Evolutionary conservation across 2,113 vertebrate genomes (phyloP), one percentile per base, ranked within the genome.

Genomic region (Boulengerochromis microlepis): DNA sequence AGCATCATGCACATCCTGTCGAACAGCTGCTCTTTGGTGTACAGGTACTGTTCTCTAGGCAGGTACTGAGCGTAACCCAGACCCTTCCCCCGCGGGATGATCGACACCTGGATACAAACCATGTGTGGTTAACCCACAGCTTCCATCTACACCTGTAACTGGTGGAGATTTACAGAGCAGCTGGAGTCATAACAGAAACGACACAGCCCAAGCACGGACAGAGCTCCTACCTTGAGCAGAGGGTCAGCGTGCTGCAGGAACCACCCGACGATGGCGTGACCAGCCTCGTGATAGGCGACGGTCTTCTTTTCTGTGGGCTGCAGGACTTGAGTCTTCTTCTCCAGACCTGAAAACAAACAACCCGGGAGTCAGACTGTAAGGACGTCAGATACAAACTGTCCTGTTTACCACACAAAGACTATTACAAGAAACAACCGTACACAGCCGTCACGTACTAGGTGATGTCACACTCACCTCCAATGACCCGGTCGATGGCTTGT

Each of bases 1-100:
- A 99, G 94, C 2, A 97, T 99, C 99, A 99, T 99, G 81, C 99
- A 99, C 99, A 99, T 99, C 57, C 99, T 96, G 93, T 99, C 99
- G 81, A 99, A 93, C n/a, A 99, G 97, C 95, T 99, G 98, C 95
- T 99, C 98, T 82, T 96, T 97, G 90, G 98, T 99, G 86, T 99
- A 99, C 47, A 99, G 96, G 90, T 98, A 99, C 88, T 99, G 98
- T 47, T 99, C 99, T 88, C 96, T 98, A 4, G 98, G 99, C 50
- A 99, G 96, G 91, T 99, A 99, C 95, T 99, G 98, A 61, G 99
- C 98, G 0, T 99, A 99, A 22, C 99, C 98, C 83, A 99, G 94
- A 6, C 99, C 99, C 93, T 98, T 98, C 54, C 98, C 99, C 33
- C 99, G 96, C 2, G 98, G 99, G 87, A 99, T 99, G 94, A 99